A percentile compares a stretch with the other conserved stretches of the same genome.
These are phyloP conservation scores for Trogon surrucura DNA, from an alignment of 2,113 vertebrate genomes.

Conservation along the genomic window DNA sequence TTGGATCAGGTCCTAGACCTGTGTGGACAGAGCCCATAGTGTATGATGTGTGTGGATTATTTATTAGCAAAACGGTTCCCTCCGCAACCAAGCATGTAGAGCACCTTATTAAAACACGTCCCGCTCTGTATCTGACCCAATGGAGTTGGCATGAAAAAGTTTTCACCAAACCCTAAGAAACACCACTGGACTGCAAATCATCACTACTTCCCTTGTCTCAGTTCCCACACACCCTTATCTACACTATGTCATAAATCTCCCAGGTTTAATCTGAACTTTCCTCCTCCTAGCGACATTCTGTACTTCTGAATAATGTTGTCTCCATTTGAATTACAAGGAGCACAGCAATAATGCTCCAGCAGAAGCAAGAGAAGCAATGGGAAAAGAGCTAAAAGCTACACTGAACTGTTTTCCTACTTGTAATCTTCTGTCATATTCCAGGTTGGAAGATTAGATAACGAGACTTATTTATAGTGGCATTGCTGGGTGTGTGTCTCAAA, in stretches of 20 bases:
- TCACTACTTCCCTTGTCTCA: background rate
- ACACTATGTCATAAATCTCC: conserved; percentile 65
- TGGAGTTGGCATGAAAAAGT: background rate
- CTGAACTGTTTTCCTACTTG: conserved; percentile 43
- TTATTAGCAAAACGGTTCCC: conserved; percentile 3
- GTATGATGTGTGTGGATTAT: background rate
- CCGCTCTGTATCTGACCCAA: background rate
- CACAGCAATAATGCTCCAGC: background rate
- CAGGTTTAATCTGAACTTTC: conserved; percentile 42
- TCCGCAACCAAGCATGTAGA: background rate
- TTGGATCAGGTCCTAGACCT: conserved; percentile 25
- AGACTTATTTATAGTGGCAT: conserved; percentile 55
- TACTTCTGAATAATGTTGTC: conserved; percentile 53
- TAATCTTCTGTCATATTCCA: conserved; percentile 37
- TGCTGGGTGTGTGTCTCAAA: conserved; percentile 41
- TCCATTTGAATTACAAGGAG: conserved; percentile 43
- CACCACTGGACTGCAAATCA: background rate
- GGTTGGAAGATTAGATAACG: conserved; percentile 50
- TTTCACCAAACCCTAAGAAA: conserved; percentile 3
- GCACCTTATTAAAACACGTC: background rate
- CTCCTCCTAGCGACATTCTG: conserved; percentile 39
- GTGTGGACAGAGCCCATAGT: background rate
- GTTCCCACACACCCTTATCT: conserved; percentile 40
- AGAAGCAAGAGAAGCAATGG: conserved; percentile 37
- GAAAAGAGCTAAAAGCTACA: conserved; percentile 59